Conservation (phyloP, 2,113 vertebrate genomes). For the Xenopus tropicalis region DNA sequence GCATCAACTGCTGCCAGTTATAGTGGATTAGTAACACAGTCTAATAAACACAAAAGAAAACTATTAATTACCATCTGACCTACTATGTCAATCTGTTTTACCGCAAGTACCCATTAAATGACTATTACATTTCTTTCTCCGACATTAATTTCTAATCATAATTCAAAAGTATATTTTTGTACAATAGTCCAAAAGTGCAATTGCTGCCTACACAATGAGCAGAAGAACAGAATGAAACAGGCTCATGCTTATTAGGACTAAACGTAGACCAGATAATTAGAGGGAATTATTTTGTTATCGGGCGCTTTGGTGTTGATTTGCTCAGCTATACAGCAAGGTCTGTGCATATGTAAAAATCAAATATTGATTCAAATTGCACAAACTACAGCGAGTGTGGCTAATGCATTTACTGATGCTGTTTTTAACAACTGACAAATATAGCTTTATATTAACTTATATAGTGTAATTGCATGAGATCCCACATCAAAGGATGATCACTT, state of each 20-base stretch:
- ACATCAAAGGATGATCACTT: no score
- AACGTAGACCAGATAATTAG: slow-evolving; percentile 7
- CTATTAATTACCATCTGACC: slow-evolving; percentile 54
- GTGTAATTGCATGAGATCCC: no score
- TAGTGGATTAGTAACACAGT: slow-evolving; percentile 50
- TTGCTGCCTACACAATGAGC: slow-evolving; percentile 3
- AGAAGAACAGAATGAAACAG: background rate
- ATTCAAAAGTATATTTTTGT: background rate
- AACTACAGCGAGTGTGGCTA: background rate
- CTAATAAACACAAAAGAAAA: slow-evolving; percentile 51
- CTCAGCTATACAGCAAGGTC: background rate
- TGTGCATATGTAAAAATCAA: background rate
- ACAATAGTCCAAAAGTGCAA: slow-evolving; percentile 24
- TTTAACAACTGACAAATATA: no score
- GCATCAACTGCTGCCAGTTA: slow-evolving; percentile 23
- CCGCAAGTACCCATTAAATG: slow-evolving; percentile 46
- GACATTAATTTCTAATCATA: slow-evolving; percentile 39
- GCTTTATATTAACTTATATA: no score
- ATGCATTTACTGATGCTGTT: no score
- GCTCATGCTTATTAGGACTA: background rate
- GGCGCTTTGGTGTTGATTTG: background rate
- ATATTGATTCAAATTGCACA: background rate
- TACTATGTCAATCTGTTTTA: slow-evolving; percentile 46
- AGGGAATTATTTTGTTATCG: slow-evolving; percentile 20
- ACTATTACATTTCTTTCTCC: slow-evolving; percentile 36